phyloP scores from a whole-genome alignment of 2,113 vertebrate species.

The Hemibates koningsi region DNA sequence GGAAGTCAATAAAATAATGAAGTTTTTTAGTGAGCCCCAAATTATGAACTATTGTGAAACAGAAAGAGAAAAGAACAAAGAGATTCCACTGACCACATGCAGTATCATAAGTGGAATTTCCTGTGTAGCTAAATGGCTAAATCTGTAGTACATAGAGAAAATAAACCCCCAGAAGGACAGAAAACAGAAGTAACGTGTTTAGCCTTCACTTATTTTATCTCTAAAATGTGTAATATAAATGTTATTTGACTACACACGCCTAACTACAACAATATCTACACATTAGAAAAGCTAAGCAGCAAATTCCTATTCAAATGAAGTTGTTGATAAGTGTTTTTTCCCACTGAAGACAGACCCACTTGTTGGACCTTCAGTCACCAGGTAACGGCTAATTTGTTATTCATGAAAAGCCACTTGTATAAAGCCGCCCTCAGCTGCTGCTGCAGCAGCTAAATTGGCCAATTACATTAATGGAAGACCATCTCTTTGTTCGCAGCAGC shows the following conservation, averaged over 20 bases:
- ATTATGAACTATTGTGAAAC: not conserved
- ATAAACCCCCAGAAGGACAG: not conserved
- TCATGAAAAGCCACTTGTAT: conserved; percentile 53
- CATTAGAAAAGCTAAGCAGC: not conserved
- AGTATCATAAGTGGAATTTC: not conserved
- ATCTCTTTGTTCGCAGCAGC: conserved; percentile 45
- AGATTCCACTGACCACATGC: not conserved
- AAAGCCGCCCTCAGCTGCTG: conserved; percentile 26
- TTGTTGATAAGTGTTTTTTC: conserved; percentile 1
- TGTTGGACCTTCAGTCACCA: conserved; percentile 44
- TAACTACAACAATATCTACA: not conserved
- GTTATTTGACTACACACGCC: not conserved
- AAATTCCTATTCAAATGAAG: conserved; percentile 3
- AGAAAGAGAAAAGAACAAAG: not conserved
- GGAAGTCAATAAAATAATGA: not conserved
- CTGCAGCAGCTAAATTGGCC: conserved; percentile 52
- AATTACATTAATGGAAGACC: conserved; percentile 57
- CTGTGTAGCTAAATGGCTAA: not conserved
- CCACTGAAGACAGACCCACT: not conserved
- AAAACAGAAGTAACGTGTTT: not conserved
- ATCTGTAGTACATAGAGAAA: not conserved
- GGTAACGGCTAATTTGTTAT: conserved; percentile 49
- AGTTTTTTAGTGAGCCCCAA: fast-evolving
- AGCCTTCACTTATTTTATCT: not conserved
- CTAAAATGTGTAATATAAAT: not conserved